Evolutionary conservation across 2,113 vertebrate species (phyloP).

Genomic region (Charadrius vociferus): DNA sequence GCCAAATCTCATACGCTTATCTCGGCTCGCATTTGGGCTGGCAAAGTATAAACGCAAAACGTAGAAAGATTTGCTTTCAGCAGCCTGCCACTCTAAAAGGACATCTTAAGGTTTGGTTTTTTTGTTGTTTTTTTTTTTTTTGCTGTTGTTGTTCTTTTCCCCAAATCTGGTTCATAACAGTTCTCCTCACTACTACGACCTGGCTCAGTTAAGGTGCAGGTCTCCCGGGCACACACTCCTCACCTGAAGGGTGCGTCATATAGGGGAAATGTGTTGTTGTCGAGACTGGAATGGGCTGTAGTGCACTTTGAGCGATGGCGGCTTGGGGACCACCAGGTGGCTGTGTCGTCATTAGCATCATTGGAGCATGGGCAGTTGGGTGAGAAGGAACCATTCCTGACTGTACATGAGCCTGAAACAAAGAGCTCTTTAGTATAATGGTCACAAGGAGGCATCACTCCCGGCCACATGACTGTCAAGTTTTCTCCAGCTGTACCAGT

Average conservation of each 20-base stretch:
- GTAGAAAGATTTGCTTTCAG: neutral
- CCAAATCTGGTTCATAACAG: neutral
- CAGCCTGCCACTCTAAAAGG: neutral
- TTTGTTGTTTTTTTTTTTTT: too few species aligned
- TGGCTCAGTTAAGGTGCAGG: constrained; percentile 69
- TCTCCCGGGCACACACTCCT: constrained; percentile 81
- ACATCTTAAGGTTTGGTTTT: neutral
- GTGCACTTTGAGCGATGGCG: constrained; percentile 89
- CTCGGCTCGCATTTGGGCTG: neutral
- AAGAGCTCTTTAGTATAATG: constrained; percentile 77
- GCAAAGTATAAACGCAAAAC: neutral
- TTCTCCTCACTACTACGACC: constrained; percentile 7
- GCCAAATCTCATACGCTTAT: neutral
- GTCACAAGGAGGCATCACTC: constrained; percentile 54
- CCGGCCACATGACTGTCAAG: constrained; percentile 37
- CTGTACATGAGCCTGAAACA: constrained; percentile 97
- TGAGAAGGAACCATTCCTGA: constrained; percentile 95
- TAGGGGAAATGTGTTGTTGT: constrained; percentile 88
- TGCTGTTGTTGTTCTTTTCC: neutral
- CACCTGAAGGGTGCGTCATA: constrained; percentile 88
- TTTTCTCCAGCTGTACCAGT: constrained; percentile 6
- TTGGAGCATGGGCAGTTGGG: constrained; percentile 90
- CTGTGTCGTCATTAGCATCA: constrained; percentile 99
- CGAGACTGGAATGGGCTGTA: constrained; percentile 95
- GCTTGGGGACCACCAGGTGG: constrained; percentile 93